phyloP scores from a whole-genome alignment of 2,888 invertebrate species.

The Heliconius charithonia region DNA sequence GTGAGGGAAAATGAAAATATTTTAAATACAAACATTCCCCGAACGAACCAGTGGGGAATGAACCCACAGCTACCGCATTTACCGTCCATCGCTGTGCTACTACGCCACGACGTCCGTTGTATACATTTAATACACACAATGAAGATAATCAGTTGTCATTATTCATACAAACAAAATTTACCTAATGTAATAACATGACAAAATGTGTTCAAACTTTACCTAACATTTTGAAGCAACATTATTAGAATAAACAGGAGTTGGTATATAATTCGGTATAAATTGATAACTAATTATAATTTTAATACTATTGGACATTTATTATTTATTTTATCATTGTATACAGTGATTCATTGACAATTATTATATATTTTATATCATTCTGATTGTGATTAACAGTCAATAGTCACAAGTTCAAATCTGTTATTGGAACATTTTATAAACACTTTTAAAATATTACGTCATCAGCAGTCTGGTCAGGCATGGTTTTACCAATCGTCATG shows the following conservation, averaged over 20 bases:
- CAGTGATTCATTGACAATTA: background rate
- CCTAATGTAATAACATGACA: conserved; percentile 14
- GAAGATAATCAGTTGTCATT: conserved; percentile 2
- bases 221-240: conserved; percentile 3
- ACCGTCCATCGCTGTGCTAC: background rate
- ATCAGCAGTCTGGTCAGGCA: too few species aligned
- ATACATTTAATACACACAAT: background rate
- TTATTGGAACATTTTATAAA: too few species aligned
- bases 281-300: conserved; percentile 8
- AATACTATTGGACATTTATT: background rate
- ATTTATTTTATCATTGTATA: background rate
- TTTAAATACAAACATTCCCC: background rate
- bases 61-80: background rate
- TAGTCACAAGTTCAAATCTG: too few species aligned
- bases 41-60: background rate
- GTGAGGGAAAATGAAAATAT: background rate
- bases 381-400: too few species aligned
- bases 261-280: background rate
- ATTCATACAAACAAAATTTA: conserved; percentile 12
- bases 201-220: conserved; percentile 1
- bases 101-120: background rate
- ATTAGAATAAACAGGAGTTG: conserved; percentile 6
- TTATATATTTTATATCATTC: background rate
- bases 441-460: too few species aligned
- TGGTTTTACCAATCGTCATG: too few species aligned